Evolutionary conservation across 2,113 vertebrate species (phyloP), one percentile per base, ranked within the genome.

Genomic region (Apteryx owenii): DNA sequence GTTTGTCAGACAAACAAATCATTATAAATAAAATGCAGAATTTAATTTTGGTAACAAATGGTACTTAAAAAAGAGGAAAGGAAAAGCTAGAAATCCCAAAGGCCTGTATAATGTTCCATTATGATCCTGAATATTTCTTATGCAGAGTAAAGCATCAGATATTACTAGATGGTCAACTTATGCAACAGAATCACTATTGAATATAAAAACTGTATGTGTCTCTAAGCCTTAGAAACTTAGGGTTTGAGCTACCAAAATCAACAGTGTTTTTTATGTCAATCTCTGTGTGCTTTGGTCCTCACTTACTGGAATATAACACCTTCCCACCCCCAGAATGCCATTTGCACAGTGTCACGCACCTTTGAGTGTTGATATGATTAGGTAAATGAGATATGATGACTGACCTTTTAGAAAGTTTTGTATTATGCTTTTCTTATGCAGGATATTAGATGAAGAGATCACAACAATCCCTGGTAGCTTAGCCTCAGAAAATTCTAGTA

Each of bases 291-390:
- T 87, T 20, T 72, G 65, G 90, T 65, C 73, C 62, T 61, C 66
- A 56, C 0, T 0, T 4, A 81, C 77, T 53, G 87, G 73, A 81
- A 81, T 72, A 75, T 7, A 86, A 56, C 42, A 72, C 38, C 2
- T 90, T 88, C 88, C 25, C 36, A 75, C 51, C 53, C 5, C 1
- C 62, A 66, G 31, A 88, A 54, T 0, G 5, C 15, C 54, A 58
- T 31, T 17, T 31, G 54, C 29, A 71, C 72, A 79, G 51, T 54
- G 28, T 81, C 10, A 1, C 86, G 4, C 60, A 75, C 33, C 66
- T 92, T 62, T 48, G 69, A 75, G 61, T 11, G 48, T 29, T 82
- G 62, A 96, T 87, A 70, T 89, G 84, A 84, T 93, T 79, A 90
- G n/a, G 73, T 72, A 94, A 93, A 95, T 72, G 86, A 93, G 73